A percentile compares a stretch with the other conserved stretches of the same genome.
Evolutionary conservation across 35 echinoderm and acorn worm species (phyloP).

Genomic region (Stichopus chloronotus): DNA sequence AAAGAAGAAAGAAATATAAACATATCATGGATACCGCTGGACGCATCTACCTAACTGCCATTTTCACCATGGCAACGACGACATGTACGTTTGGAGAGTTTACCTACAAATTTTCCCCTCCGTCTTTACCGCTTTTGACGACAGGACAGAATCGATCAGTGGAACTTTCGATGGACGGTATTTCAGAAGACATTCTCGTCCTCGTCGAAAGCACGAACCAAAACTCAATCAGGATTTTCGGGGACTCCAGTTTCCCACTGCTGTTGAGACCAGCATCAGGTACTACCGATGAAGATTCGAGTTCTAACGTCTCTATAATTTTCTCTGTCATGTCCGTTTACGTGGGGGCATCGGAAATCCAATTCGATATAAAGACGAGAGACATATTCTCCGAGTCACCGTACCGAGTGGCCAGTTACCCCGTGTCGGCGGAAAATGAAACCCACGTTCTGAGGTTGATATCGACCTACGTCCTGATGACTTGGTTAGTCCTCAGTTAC

Average conservation of each 20-base stretch:
- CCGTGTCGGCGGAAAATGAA: background rate
- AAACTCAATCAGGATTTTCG: slow-evolving; percentile 5
- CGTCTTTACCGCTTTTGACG: background rate
- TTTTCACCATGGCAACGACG: background rate
- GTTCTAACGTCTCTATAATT: background rate
- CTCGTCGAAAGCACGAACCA: slow-evolving; percentile 4
- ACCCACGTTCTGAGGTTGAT: slow-evolving; percentile 17
- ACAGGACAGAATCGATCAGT: background rate
- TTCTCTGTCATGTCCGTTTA: background rate
- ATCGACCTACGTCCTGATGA: slow-evolving; percentile 57
- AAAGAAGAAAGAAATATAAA: background rate
- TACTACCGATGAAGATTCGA: background rate
- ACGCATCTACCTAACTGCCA: background rate
- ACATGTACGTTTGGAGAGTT: slow-evolving; percentile 11
- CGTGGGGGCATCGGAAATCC: background rate
- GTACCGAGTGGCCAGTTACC: background rate
- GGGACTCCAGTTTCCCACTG: background rate
- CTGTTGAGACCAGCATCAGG: background rate
- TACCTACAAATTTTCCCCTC: slow-evolving; percentile 11
- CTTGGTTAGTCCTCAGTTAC: slow-evolving; percentile 58
- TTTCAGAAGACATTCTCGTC: slow-evolving; percentile 26
- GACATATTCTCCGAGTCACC: slow-evolving; percentile 31
- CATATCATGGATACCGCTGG: background rate
- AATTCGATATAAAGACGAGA: slow-evolving; percentile 10
- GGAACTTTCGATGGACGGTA: background rate